A percentile compares a stretch with the other conserved stretches of the same genome.
Conservation (phyloP, 2,888 invertebrate species). For the Molanna angustata region DNA sequence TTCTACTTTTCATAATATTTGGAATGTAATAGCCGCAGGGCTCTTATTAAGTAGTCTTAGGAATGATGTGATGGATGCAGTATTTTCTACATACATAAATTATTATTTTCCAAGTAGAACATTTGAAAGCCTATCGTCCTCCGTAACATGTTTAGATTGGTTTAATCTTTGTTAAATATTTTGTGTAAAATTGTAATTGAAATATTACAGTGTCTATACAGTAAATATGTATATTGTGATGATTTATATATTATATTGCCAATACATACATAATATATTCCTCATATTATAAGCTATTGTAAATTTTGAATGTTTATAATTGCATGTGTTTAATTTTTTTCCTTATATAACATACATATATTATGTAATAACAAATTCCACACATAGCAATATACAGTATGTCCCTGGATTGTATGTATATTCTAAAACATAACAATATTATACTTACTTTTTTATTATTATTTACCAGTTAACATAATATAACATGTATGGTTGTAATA, state of each 20-base stretch:
- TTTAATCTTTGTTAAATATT: slow-evolving; percentile 14
- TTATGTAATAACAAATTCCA: slow-evolving; percentile 18
- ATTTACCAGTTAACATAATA: slow-evolving; percentile 13
- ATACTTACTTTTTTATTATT: not conserved
- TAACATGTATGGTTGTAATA: slow-evolving; percentile 6
- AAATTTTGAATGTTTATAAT: slow-evolving; percentile 11
- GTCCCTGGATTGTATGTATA: too few relatives aligned
- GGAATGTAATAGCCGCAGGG: slow-evolving; percentile 6
- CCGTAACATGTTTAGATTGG: too few relatives aligned
- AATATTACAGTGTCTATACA: slow-evolving; percentile 18
- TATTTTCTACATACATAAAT: slow-evolving; percentile 6
- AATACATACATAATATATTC: slow-evolving; percentile 21
- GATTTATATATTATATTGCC: slow-evolving; percentile 20
- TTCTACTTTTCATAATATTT: slow-evolving; percentile 23
- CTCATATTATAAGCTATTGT: slow-evolving; percentile 17
- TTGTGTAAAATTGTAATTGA: slow-evolving; percentile 11
- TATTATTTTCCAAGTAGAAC: slow-evolving; percentile 3
- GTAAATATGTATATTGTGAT: slow-evolving; percentile 18
- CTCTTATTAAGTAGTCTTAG: slow-evolving; percentile 10
- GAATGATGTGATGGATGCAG: slow-evolving; percentile 22
- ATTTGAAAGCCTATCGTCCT: too few relatives aligned
- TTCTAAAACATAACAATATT: too few relatives aligned
- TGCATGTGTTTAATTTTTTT: slow-evolving; percentile 1
- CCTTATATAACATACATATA: too few relatives aligned
- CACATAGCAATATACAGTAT: too few relatives aligned